Evolutionary conservation across 2,113 vertebrate genomes (phyloP).

Genomic region (Perognathus longimembris): DNA sequence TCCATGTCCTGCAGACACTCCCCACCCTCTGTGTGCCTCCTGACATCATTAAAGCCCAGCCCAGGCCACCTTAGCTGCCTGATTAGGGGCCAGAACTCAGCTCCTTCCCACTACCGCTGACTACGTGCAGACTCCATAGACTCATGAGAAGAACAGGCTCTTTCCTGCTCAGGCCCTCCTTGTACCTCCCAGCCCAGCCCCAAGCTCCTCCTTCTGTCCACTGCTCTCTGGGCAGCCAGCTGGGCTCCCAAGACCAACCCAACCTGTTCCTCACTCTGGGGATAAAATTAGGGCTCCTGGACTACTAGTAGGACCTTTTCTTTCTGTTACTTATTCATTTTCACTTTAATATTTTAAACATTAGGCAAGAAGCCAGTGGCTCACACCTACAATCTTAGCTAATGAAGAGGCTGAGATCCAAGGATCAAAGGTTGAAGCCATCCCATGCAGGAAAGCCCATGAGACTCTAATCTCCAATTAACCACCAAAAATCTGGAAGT

Average conservation of each 20-base stretch:
- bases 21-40: neutral
- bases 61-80: no score
- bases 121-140: no score
- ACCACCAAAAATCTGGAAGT: no score
- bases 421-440: no score
- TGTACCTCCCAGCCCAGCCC: neutral
- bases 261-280: neutral
- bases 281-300: neutral
- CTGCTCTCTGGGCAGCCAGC: neutral
- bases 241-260: neutral
- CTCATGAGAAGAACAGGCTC: neutral
- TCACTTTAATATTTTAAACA: neutral
- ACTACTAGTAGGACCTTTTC: rapidly evolving
- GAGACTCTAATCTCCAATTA: no score
- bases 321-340: neutral
- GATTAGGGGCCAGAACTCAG: neutral
- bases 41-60: no score
- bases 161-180: no score
- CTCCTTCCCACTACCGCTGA: neutral
- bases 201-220: neutral
- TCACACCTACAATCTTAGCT: no score
- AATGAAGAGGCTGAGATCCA: no score
- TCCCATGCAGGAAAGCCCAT: no score
- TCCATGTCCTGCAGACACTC: neutral
- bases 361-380: neutral